A percentile compares a stretch with the other conserved stretches of the same genome.
phyloP scores from a whole-genome alignment of 2,113 vertebrate species.

The Leucoraja erinaceus region DNA sequence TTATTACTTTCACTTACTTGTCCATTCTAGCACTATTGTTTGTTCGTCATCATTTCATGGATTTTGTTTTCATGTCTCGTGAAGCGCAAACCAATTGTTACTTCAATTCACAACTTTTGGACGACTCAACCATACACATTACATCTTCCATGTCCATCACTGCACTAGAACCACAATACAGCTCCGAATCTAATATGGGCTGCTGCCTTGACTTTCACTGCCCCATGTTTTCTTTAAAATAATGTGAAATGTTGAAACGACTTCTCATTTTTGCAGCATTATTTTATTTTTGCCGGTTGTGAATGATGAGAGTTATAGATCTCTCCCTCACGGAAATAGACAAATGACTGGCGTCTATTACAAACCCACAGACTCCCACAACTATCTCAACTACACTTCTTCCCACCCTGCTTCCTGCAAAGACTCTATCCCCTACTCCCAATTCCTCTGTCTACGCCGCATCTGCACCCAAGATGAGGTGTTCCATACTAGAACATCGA shows the following conservation, averaged over 20 bases:
- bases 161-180: not conserved
- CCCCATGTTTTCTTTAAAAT: not conserved
- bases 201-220: not conserved
- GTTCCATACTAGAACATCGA: too few relatives aligned
- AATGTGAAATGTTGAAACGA: not conserved
- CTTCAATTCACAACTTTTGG: not conserved
- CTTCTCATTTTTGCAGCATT: not conserved
- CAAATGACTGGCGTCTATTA: too few relatives aligned
- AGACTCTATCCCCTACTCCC: too few relatives aligned
- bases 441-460: too few relatives aligned
- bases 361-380: too few relatives aligned
- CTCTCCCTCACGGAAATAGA: too few relatives aligned
- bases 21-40: too few relatives aligned
- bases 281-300: not conserved
- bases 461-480: too few relatives aligned
- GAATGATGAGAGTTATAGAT: not conserved
- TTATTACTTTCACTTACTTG: too few relatives aligned
- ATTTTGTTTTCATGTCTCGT: not conserved
- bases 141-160: not conserved
- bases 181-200: not conserved
- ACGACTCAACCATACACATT: not conserved
- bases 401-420: too few relatives aligned
- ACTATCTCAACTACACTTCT: too few relatives aligned
- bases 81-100: not conserved
- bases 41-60: too few relatives aligned